phyloP scores from a whole-genome alignment of 1,140 invertebrate species.

The Leptinotarsa defecta region DNA sequence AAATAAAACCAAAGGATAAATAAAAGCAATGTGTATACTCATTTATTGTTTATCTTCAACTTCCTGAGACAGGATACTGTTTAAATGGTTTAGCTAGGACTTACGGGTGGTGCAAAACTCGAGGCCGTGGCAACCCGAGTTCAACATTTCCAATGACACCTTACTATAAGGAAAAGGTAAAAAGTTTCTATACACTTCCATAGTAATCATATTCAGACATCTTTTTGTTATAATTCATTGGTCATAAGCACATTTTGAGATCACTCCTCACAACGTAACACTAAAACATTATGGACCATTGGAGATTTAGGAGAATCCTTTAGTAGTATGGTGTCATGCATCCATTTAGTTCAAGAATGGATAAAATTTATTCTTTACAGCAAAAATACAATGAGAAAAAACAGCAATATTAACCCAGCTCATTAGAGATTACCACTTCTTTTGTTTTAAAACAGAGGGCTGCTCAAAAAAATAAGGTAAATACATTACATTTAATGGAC shows the following conservation, averaged over 20 bases:
- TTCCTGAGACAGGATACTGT: neutral
- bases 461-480: too few relatives aligned
- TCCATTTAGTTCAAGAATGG: neutral
- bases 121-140: neutral
- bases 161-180: conserved; percentile 58
- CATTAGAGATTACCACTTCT: too few relatives aligned
- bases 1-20: conserved; percentile 22
- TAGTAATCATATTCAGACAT: conserved; percentile 10
- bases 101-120: neutral
- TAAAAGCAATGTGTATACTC: neutral
- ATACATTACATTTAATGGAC: too few relatives aligned
- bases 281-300: too few relatives aligned
- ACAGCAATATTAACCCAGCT: too few relatives aligned
- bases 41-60: neutral
- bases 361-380: too few relatives aligned
- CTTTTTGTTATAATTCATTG: conserved; percentile 44
- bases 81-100: neutral
- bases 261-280: too few relatives aligned
- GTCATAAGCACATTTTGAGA: conserved; percentile 32
- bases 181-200: conserved; percentile 11
- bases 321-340: neutral
- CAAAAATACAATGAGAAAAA: too few relatives aligned
- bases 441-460: too few relatives aligned
- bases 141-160: conserved; percentile 59
- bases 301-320: neutral